Evolutionary conservation across 2,113 vertebrate genomes (phyloP), one percentile per base, ranked within the genome.

Genomic region (Steatornis caripensis): DNA sequence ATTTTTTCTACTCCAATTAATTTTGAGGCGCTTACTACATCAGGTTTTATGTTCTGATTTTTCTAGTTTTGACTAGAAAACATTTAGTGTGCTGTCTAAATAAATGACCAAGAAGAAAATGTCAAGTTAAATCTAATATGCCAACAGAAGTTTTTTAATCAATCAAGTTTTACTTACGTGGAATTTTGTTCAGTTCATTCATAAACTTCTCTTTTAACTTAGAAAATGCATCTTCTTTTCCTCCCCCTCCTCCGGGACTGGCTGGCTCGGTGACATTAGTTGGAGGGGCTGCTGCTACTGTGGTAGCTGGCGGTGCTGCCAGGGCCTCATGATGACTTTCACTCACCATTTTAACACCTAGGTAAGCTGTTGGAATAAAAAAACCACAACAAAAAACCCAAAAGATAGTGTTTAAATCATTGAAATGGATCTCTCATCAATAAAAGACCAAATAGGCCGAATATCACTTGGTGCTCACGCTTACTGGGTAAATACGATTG

Each of bases 121-220:
- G 27, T 49, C 36, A 36, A 88, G 32, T 53, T 79, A 80, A 72
- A 71, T 70, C 55, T 41, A 72, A 57, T 43, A 62, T 62, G 61
- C 11, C 13, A 54, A 72, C 3, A 75, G 37, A 74, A 79, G 46
- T 5, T 48, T 92, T 87, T 57, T 57, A 62, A 80, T 51, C 68
- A 86, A 34, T 41, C 30, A 68, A 51, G 24, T 68, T 81, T 86
- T 97, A 99, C 99, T 99, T 95, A 99, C 99, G 5, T 97, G 99
- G 99, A 97, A 99, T 99, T 99, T 99, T 99, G 98, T 99, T 99
- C 89, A 99, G 98, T 96, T 99, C 99, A 51, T 99, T 99, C 99
- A 99, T 99, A 98, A 99, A 99, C 97, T 99, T 99, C 97, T 99
- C 97, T 98, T 99, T 99, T 94, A 99, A 96, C 94, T 99, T 99